A percentile compares a stretch with the other conserved stretches of the same genome.
Conservation (phyloP, 2,113 vertebrate genomes). For the Eurystomus gularis region DNA sequence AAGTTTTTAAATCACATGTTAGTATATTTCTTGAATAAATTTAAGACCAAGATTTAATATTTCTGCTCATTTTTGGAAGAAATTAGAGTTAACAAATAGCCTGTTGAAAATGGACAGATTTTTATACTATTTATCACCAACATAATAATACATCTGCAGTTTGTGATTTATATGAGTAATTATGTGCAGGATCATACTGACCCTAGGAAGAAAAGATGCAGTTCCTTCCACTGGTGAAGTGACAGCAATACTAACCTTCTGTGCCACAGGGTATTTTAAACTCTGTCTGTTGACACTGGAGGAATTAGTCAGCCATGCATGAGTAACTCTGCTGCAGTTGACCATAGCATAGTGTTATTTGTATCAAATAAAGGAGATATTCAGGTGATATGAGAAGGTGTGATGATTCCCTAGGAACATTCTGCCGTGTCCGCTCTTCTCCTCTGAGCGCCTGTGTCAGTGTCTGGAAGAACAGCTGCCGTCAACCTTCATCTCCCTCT, state of each 20-base stretch:
- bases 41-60: neutral
- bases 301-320: constrained; percentile 52
- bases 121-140: neutral
- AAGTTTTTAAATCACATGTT: neutral
- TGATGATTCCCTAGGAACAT: neutral
- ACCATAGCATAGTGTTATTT: neutral
- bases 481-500: neutral
- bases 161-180: constrained; percentile 6
- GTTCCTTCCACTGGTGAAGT: neutral
- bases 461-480: neutral
- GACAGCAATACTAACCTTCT: constrained; percentile 33
- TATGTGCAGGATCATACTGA: neutral
- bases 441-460: neutral
- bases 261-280: constrained; percentile 24
- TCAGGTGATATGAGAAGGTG: neutral
- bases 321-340: neutral
- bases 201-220: neutral
- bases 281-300: neutral
- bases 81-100: neutral
- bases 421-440: neutral
- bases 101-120: neutral
- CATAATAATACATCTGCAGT: neutral
- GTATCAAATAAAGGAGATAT: constrained; percentile 20
- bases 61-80: neutral
- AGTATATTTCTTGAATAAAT: neutral